Conservation (phyloP, 1,140 invertebrate genomes). For the Marisa cornuarietis region DNA sequence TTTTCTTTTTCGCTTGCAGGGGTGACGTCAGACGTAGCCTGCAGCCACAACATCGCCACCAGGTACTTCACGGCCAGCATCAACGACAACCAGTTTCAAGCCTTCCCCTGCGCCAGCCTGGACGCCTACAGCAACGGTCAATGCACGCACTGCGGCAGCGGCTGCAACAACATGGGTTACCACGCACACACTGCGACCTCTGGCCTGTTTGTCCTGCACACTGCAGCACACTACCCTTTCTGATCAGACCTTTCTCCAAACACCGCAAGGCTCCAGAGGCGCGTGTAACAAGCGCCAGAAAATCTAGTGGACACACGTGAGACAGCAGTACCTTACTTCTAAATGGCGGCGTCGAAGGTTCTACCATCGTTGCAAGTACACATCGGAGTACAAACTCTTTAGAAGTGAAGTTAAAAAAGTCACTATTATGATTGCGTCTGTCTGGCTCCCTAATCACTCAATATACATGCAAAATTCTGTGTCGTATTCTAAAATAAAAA, state of each 20-base stretch:
- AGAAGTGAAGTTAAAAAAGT: too few species aligned
- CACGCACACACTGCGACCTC: not conserved
- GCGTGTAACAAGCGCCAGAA: too few species aligned
- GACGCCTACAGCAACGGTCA: not conserved
- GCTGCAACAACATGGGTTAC: conserved; percentile 22
- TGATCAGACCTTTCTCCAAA: not conserved
- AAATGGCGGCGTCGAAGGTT: too few species aligned
- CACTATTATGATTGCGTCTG: too few species aligned
- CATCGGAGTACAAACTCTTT: too few species aligned
- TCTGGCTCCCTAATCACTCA: too few species aligned
- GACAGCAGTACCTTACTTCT: too few species aligned
- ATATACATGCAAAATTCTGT: too few species aligned
- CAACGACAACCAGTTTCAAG: conserved; percentile 10
- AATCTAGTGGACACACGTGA: too few species aligned
- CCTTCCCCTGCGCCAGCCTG: conserved; percentile 15
- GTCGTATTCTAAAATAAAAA: too few species aligned
- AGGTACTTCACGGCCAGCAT: conserved; percentile 16
- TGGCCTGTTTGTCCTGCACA: conserved; percentile 10
- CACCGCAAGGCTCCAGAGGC: not conserved
- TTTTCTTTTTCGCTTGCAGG: not conserved
- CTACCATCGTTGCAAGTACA: too few species aligned
- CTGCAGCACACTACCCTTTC: conserved; percentile 1
- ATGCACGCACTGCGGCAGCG: conserved; percentile 8
- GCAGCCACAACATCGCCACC: conserved; percentile 17
- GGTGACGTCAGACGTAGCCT: not conserved